Percentiles rank a stretch among this genome's conserved stretches.
Evolutionary conservation across 2,113 vertebrate genomes (phyloP).

Genomic region (Centropus bengalensis): DNA sequence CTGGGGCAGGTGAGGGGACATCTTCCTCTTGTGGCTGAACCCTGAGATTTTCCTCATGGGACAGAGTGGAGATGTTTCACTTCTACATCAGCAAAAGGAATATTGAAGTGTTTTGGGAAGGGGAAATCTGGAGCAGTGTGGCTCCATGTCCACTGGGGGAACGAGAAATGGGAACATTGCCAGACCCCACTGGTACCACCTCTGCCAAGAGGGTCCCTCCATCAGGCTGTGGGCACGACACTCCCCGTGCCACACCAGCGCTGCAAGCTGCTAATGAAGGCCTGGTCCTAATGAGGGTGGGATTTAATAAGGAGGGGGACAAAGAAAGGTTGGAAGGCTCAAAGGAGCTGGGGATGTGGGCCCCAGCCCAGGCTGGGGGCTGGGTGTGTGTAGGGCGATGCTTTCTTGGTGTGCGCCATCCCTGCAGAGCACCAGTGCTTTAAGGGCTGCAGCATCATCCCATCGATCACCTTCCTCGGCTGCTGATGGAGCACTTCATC

Average conservation of each 20-base stretch:
- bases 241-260: neutral
- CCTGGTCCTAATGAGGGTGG: neutral
- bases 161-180: neutral
- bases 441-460: neutral
- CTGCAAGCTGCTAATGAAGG: neutral
- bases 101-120: fast-evolving
- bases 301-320: neutral
- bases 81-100: fast-evolving
- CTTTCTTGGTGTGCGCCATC: neutral
- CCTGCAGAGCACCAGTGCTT: fast-evolving
- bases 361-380: neutral
- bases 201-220: fast-evolving
- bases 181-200: neutral
- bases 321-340: fast-evolving
- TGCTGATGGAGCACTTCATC: fast-evolving
- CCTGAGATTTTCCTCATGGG: neutral
- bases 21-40: neutral
- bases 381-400: fast-evolving
- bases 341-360: neutral
- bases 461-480: fast-evolving
- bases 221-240: neutral
- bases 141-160: fast-evolving
- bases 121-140: neutral
- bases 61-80: fast-evolving
- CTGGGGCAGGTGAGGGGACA: fast-evolving